phyloP scores from a whole-genome alignment of 2,113 vertebrate species.

The Meriones unguiculatus region DNA sequence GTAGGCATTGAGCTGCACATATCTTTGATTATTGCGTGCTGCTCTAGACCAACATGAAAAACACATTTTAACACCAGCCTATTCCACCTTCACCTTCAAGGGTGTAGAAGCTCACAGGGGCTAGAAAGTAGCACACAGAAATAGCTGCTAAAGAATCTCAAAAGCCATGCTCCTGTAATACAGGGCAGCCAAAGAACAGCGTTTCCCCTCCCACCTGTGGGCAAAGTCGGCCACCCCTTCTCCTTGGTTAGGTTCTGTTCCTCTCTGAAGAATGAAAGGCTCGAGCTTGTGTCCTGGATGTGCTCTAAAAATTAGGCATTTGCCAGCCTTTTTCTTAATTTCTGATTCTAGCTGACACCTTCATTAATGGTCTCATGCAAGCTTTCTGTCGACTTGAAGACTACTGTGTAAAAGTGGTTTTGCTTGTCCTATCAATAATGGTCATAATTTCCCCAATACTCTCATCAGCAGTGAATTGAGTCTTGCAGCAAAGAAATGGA shows the following conservation, averaged over 20 bases:
- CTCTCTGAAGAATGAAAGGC: conserved; percentile 34
- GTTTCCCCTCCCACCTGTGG: background rate
- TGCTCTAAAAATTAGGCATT: conserved; percentile 59
- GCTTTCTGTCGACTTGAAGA: conserved; percentile 75
- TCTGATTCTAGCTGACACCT: conserved; percentile 76
- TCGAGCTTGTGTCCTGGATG: conserved; percentile 46
- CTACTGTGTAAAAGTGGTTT: conserved; percentile 78
- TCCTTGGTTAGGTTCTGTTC: background rate
- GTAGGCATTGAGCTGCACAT: background rate
- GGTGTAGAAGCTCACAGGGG: background rate
- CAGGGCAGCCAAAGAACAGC: background rate
- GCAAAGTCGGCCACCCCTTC: background rate
- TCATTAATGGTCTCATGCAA: conserved; percentile 74
- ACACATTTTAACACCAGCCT: background rate
- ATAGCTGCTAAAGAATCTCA: background rate
- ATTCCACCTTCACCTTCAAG: background rate
- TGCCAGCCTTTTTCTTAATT: conserved; percentile 74
- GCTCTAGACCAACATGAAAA: background rate
- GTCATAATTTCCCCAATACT: conserved; percentile 83
- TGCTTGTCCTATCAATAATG: conserved; percentile 80
- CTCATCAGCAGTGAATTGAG: conserved; percentile 83
- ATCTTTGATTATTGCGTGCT: background rate
- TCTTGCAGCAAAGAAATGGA: conserved; percentile 81
- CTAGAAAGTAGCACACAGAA: background rate
- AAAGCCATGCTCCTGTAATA: background rate